A percentile compares a stretch with the other conserved stretches of the same genome.
These are phyloP conservation scores for Resseliella maxima DNA, from an alignment of 2,888 invertebrate species.

Conservation along the genomic window DNA sequence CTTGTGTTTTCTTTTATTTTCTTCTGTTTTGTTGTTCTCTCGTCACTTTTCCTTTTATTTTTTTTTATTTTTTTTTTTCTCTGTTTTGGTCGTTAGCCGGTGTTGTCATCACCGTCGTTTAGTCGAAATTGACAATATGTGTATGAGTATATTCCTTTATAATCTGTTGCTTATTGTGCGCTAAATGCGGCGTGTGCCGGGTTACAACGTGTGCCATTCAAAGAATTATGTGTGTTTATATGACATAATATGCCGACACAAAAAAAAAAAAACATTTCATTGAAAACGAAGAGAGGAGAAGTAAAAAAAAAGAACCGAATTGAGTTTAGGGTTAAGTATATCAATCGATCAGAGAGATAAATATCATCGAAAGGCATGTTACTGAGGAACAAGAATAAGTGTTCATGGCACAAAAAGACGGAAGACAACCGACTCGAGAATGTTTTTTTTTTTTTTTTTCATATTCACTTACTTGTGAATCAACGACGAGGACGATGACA, in stretches of 20 bases:
- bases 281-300: background rate
- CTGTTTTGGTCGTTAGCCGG: background rate
- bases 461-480: background rate
- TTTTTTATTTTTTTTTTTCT: background rate
- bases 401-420: background rate
- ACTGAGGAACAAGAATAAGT: background rate
- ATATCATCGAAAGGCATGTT: constrained; percentile 26
- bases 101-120: background rate
- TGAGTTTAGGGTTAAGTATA: constrained; percentile 51
- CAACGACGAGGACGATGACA: constrained; percentile 24
- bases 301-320: background rate
- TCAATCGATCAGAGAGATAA: constrained; percentile 55
- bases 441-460: no score
- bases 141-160: background rate
- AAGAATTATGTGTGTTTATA: constrained; percentile 40
- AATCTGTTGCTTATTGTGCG: constrained; percentile 49
- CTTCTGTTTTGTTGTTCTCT: background rate
- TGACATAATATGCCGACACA: constrained; percentile 51
- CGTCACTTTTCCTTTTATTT: no score
- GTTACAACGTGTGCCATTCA: constrained; percentile 26
- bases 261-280: background rate
- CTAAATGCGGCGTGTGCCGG: constrained; percentile 41
- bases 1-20: background rate
- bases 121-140: background rate
- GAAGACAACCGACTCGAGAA: constrained; percentile 7